Evolutionary conservation across 1,140 invertebrate genomes (phyloP), one percentile per base, ranked within the genome.

Genomic region (Lethrus apterus): DNA sequence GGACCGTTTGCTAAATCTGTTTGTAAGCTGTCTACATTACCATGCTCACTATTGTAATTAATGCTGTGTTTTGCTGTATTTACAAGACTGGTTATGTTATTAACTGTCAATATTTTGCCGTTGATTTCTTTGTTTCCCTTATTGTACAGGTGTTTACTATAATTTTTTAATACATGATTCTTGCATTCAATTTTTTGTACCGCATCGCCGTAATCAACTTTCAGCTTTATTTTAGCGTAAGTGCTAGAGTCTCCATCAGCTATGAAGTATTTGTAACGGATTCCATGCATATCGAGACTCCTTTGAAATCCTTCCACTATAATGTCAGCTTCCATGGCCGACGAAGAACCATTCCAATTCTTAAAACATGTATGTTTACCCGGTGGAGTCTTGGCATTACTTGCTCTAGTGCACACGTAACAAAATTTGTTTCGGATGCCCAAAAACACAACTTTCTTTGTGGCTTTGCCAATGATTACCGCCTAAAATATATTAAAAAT

Each of bases 221-320:
- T 34, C 38, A 63, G 46, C 19, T 48, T 2, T 11, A 71, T 61
- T 40, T 51, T 56, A 4, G 52, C 46, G 41, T 60, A 65, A 2
- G 67, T 64, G 29, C 52, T 67, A 9, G 62, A 64, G 46, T 73
- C 71, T 7, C 68, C 67, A 56, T 73, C 70, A 3, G 51, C 65
- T 49, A 73, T 64, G 1, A 72, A 14, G 7, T 35, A 45, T 26
- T 45, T 54, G 47, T 70, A 71, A 13, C 64, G 62, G 1, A 72
- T 3, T 1, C 60, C 55, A 58, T 72, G 53, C 46, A 55, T 58
- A 31, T 59, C 42, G 4, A 68, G 29, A 41, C 63, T 65, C 7
- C 32, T 10, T 31, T 52, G 42, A 55, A 73, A 72, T 10, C 63
- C 64, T 52, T 71, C 62, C 0, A 62, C 32, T 15, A 71, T 59